Conservation (phyloP, 2,888 invertebrate genomes). For the Parnassius orleans region DNA sequence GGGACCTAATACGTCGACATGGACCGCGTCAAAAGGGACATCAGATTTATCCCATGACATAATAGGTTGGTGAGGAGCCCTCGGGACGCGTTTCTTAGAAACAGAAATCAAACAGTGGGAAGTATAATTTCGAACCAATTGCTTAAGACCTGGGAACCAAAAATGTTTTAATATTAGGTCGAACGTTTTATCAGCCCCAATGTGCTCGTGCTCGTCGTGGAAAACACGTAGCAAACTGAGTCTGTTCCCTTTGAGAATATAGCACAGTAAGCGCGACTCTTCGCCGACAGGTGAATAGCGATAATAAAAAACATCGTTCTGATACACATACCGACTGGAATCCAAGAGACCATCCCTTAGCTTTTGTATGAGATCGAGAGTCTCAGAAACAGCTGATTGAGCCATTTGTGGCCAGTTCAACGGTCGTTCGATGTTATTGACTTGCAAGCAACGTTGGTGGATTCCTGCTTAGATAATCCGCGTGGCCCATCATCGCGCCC, state of each 20-base stretch:
- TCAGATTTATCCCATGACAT: constrained; percentile 33
- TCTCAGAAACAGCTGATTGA: constrained; percentile 29
- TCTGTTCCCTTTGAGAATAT: constrained; percentile 35
- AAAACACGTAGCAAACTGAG: constrained; percentile 36
- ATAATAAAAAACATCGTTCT: constrained; percentile 32
- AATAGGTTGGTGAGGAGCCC: constrained; percentile 31
- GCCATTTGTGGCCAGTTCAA: constrained; percentile 32
- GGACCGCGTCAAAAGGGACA: constrained; percentile 31
- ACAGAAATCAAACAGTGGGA: constrained; percentile 25
- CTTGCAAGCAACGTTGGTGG: constrained; percentile 18
- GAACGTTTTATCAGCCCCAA: constrained; percentile 20
- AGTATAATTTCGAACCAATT: constrained; percentile 15
- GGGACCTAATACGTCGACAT: constrained; percentile 25
- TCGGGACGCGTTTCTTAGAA: constrained; percentile 28
- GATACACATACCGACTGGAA: constrained; percentile 17
- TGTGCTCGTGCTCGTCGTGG: constrained; percentile 30
- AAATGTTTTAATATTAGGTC: constrained; percentile 19
- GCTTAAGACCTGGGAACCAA: constrained; percentile 18
- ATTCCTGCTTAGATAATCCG: constrained; percentile 30
- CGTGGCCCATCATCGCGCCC: constrained; percentile 26
- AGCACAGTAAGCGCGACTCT: constrained; percentile 29
- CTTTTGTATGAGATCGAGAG: constrained; percentile 18
- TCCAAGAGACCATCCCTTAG: constrained; percentile 29
- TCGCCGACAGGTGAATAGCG: constrained; percentile 26
- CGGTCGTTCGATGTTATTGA: constrained; percentile 16